Percentiles rank a stretch among this genome's conserved stretches.
These are phyloP conservation scores for Yponomeuta malinellus DNA, from an alignment of 2,888 invertebrate species.

Conservation along the genomic window DNA sequence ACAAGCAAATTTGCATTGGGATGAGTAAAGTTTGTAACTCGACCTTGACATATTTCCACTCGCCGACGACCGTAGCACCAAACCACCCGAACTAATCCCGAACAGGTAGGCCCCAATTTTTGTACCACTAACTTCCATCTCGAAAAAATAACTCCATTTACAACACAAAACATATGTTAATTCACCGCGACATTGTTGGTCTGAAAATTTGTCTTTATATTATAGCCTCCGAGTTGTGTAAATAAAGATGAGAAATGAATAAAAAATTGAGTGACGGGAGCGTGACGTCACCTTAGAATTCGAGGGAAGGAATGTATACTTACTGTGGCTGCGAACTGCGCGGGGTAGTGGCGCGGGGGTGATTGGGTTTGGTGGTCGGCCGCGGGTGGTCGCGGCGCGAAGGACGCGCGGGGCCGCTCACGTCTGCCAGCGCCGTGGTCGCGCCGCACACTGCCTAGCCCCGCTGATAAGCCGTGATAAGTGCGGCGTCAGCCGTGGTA, in stretches of 20 bases:
- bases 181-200: constrained; percentile 7
- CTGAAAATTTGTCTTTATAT: constrained; percentile 11
- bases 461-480: constrained; percentile 69
- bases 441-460: constrained; percentile 36
- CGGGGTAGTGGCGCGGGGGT: background rate
- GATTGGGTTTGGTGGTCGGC: background rate
- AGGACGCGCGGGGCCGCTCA: constrained; percentile 30
- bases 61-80: background rate
- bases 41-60: constrained; percentile 40
- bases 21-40: constrained; percentile 20
- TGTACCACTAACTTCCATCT: background rate
- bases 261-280: background rate
- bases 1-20: constrained; percentile 50
- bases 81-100: background rate
- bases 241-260: background rate
- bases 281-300: background rate
- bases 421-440: constrained; percentile 48
- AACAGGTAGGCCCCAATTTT: background rate
- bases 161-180: constrained; percentile 11
- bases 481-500: background rate
- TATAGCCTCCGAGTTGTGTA: constrained; percentile 9
- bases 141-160: background rate
- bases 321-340: background rate
- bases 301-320: background rate
- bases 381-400: constrained; percentile 5